Evolutionary conservation across 1,140 invertebrate species (phyloP).

Genomic region (Drosophila arawakana): DNA sequence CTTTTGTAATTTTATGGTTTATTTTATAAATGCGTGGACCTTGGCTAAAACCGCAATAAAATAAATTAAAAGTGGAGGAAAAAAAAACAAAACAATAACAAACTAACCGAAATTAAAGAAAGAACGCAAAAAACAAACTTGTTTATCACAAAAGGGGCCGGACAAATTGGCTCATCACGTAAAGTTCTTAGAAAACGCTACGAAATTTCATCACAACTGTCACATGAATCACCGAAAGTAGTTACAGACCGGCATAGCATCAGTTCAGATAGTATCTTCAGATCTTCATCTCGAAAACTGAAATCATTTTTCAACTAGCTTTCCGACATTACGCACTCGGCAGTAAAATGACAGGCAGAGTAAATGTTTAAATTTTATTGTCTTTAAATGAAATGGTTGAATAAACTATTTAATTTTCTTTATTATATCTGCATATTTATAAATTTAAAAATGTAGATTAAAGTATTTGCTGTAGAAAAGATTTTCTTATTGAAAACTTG

Average conservation of each 20-base stretch:
- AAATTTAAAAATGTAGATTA: too few species aligned
- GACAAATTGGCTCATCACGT: constrained; percentile 60
- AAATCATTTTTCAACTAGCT: too few species aligned
- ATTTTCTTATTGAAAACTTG: too few species aligned
- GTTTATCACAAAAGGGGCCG: constrained; percentile 65
- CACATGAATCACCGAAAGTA: constrained; percentile 49
- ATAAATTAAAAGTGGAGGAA: background rate
- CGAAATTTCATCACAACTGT: constrained; percentile 65
- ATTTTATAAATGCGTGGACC: constrained; percentile 41
- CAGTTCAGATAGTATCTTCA: constrained; percentile 6
- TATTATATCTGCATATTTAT: too few species aligned
- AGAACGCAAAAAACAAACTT: constrained; percentile 57
- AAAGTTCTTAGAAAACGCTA: constrained; percentile 59
- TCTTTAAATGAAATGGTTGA: too few species aligned
- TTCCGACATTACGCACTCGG: too few species aligned
- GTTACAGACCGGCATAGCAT: constrained; percentile 26
- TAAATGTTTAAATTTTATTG: too few species aligned
- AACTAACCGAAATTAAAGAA: constrained; percentile 3
- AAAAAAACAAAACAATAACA: background rate
- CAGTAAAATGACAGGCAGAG: too few species aligned
- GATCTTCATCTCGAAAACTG: background rate
- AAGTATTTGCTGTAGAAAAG: too few species aligned
- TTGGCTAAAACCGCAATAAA: constrained; percentile 14
- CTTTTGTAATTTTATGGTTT: constrained; percentile 5
- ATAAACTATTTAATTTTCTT: too few species aligned